Percentiles rank a stretch among this genome's conserved stretches.
phyloP scores from a whole-genome alignment of 2,113 vertebrate genomes.

The Andinoacara biseriatus region DNA sequence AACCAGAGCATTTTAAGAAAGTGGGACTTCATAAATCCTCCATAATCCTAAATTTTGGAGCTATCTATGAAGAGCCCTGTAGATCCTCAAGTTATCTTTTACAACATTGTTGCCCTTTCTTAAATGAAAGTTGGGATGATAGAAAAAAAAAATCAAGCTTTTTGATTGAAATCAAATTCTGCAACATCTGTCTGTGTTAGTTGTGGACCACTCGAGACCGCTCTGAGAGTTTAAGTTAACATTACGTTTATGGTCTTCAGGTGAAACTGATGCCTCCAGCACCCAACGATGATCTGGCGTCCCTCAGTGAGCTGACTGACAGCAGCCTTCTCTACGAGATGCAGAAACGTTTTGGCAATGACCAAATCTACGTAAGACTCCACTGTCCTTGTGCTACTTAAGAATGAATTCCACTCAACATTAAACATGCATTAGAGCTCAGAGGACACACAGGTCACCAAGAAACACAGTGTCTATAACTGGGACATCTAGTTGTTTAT shows the following conservation, averaged over 20 bases:
- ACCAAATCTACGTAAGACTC: slow-evolving; percentile 93
- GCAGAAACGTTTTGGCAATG: slow-evolving; percentile 94
- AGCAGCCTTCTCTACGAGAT: slow-evolving; percentile 98
- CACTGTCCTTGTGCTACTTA: neutral
- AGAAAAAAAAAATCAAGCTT: neutral
- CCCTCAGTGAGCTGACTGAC: slow-evolving; percentile 92
- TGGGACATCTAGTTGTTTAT: slow-evolving; percentile 7
- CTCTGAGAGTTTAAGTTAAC: neutral
- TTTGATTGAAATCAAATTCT: neutral
- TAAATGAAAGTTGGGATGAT: neutral
- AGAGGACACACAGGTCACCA: neutral
- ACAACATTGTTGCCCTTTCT: neutral
- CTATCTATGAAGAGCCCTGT: neutral
- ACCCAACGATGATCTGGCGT: slow-evolving; percentile 93
- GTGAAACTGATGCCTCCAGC: slow-evolving; percentile 93
- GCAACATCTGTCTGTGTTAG: neutral
- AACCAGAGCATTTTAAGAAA: neutral
- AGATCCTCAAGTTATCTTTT: neutral
- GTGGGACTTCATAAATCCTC: neutral
- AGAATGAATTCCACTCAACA: neutral
- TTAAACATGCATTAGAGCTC: slow-evolving; percentile 31
- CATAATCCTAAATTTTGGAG: neutral
- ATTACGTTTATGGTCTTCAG: slow-evolving; percentile 70
- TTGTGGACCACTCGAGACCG: neutral
- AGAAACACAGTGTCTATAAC: slow-evolving; percentile 15